phyloP scores from a whole-genome alignment of 2,113 vertebrate genomes.

The Sialia sialis region DNA sequence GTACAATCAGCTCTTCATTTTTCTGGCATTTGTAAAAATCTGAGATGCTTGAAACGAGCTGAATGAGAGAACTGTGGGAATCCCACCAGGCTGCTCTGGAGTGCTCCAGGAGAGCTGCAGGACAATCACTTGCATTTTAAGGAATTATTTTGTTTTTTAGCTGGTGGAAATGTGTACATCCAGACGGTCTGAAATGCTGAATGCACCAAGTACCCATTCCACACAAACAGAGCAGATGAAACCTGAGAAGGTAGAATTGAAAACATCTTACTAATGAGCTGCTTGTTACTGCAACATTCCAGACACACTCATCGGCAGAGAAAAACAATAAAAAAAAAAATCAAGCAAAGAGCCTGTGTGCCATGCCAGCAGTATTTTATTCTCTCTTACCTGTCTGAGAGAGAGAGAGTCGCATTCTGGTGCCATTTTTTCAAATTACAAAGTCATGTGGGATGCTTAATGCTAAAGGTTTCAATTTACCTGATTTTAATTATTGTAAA shows the following conservation, averaged over 20 bases:
- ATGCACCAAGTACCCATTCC: neutral
- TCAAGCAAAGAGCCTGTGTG: neutral
- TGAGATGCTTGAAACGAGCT: neutral
- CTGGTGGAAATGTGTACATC: neutral
- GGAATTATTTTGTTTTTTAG: neutral
- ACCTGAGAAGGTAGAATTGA: neutral
- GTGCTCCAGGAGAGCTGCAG: neutral
- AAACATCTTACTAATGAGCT: slow-evolving; percentile 2
- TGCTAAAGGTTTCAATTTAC: neutral
- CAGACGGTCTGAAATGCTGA: neutral
- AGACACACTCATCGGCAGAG: neutral
- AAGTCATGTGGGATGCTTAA: neutral
- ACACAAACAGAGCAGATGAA: neutral
- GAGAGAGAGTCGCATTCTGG: neutral
- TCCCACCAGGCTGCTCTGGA: neutral
- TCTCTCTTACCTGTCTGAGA: neutral
- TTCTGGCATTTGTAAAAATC: neutral
- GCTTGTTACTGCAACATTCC: neutral
- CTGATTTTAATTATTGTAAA: slow-evolving; percentile 6
- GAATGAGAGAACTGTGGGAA: neutral
- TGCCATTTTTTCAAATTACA: neutral
- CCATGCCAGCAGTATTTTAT: neutral
- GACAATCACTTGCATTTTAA: neutral
- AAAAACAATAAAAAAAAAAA: neutral
- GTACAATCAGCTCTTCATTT: neutral